Evolutionary conservation across 2,797 vertebrate species (phyloP), one percentile per base, ranked within the genome.

Genomic region (Onychomys arenicola): DNA sequence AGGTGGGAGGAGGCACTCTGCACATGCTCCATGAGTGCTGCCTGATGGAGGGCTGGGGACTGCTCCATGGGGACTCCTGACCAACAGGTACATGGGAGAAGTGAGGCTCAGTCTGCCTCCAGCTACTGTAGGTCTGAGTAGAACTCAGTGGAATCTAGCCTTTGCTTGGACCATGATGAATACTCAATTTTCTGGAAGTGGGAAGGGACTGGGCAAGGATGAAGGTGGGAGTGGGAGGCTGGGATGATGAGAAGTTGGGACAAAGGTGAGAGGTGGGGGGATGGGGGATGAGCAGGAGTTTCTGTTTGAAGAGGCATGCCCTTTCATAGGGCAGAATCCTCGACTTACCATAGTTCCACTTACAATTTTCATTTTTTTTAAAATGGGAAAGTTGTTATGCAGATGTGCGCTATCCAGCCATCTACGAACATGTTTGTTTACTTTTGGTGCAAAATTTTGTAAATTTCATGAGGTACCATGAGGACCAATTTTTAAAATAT

Each of bases 21-120:
- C 0, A 0, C 7, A 0, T 11, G 5, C 5, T 40, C 46, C 34
- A 0, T 6, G 1, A 0, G 8, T 7, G 37, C 6, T 43, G 2
- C 37, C 37, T 0, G 29, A 8, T 1, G 49, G 21, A 5, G 19
- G 1, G 0, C 12, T 10, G 14, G 46, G 29, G 29, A 27, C 3
- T 29, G 19, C 4, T 3, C 55, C 32, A 19, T 14, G 40, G 55
- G 34, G 49, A 3, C 1, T 2, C 11, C 2, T 19, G 25, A 8
- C 46, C 16, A 7, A 34, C 11, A 52, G 34, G 11, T 6, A n/a
- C 32, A 32, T 52, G 13, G 11, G 29, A 2, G 12, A n/a, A 32
- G 17, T 29, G 25, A 13, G 17, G 12, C 16, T 29, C 0, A 0
- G 10, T 10, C 8, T 65, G 59, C 11, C 8, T 6, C 67, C 32